Evolutionary conservation across 2,113 vertebrate species (phyloP), one percentile per base, ranked within the genome.

Genomic region (Bucco capensis): DNA sequence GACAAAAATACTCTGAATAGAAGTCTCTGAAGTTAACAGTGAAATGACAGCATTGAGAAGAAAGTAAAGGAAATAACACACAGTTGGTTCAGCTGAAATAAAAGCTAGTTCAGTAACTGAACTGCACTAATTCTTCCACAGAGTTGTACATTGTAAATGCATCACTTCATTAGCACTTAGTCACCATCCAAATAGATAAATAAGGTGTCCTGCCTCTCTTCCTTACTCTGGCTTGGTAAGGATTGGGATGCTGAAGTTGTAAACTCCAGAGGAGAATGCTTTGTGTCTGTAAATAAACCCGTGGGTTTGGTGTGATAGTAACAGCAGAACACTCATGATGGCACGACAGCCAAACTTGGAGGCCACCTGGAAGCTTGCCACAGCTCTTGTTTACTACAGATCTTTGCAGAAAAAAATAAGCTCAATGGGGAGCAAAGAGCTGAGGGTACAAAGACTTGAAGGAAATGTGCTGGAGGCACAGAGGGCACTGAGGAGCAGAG

Each of bases 311-410:
- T 79, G 86, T 23, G 74, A 86, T 2, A 92, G 86, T 72, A 95
- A 82, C 50, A 86, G 70, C 80, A 82, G 49, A 90, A 72, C 9
- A 30, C 80, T 60, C 5, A 8, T 2, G 0, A 75, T 12, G 2
- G 50, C 37, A 53, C 0, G 0, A 73, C 64, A 74, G 24, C 62
- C 58, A 60, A 76, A 79, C 70, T 40, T 81, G 71, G 46, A 88
- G 75, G 62, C 86, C 90, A 92, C 86, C 86, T 86, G 92, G 70
- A 94, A 88, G 69, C 70, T 50, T 37, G 66, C 78, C 93, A 88
- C 93, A 92, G 80, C 80, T 93, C 86, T 46, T 94, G 80, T 89
- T 95, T 88, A 94, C 94, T 86, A 93, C 10, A 64, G 50, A 74
- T 42, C 28, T 46, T 28, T 7, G 73, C 65, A 86, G 58, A 66